Percentiles rank a stretch among this genome's conserved stretches.
phyloP scores from a whole-genome alignment of 2,888 invertebrate genomes.

The Oscheius sp. region DNA sequence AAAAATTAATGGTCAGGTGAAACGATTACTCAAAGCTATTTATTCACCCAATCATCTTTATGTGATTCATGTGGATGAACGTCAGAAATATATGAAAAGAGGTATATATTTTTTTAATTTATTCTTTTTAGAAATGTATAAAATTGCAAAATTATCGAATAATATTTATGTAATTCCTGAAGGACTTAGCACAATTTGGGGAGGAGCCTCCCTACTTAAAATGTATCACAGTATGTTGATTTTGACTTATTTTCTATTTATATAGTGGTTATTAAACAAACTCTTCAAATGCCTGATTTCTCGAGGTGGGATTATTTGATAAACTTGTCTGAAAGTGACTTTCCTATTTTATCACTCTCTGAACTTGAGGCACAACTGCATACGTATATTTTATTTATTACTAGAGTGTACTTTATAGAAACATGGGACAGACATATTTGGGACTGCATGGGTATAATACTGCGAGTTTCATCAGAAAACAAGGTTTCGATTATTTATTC shows the following conservation, averaged over 20 bases:
- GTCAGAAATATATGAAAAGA: slow-evolving; percentile 61
- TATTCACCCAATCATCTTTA: slow-evolving; percentile 90
- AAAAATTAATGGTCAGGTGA: too few species aligned
- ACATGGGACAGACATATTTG: slow-evolving; percentile 89
- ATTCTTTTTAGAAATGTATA: slow-evolving; percentile 49
- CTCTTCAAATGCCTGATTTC: slow-evolving; percentile 32
- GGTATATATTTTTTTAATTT: slow-evolving; percentile 5
- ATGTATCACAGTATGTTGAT: slow-evolving; percentile 77
- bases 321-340: slow-evolving; percentile 68
- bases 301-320: slow-evolving; percentile 66
- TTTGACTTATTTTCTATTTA: background rate
- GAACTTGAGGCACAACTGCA: slow-evolving; percentile 57
- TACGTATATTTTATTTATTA: background rate
- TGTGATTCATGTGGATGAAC: slow-evolving; percentile 89
- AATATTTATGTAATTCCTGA: slow-evolving; percentile 56
- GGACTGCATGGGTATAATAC: slow-evolving; percentile 91
- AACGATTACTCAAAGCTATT: slow-evolving; percentile 85
- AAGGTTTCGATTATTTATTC: slow-evolving; percentile 94
- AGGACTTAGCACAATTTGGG: slow-evolving; percentile 85
- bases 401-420: slow-evolving; percentile 31
- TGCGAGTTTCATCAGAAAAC: slow-evolving; percentile 86
- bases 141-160: slow-evolving; percentile 46
- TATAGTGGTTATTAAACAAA: slow-evolving; percentile 31
- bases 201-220: slow-evolving; percentile 91
- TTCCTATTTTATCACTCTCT: slow-evolving; percentile 60